Base-by-base conservation (phyloP, 2,888 invertebrate genomes). In the Anodontia alba region DNA sequence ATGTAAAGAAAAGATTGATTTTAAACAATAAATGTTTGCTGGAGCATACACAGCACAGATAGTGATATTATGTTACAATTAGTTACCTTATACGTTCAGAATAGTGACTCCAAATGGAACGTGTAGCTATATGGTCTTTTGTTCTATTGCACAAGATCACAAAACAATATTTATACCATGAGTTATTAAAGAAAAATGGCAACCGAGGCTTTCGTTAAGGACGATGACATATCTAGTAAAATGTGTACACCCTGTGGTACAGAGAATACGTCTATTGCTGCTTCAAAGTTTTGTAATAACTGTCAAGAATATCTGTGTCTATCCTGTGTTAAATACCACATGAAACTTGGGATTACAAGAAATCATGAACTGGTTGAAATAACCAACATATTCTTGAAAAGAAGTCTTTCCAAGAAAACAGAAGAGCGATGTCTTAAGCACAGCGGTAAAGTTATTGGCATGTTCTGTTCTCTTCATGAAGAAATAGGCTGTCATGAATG, bases 131-230 rank as follows among this genome's bases (percentile, higher is more conserved):
- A n/a, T n/a, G n/a, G n/a, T n/a, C n/a, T n/a, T n/a, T n/a, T n/a
- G n/a, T n/a, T n/a, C n/a, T n/a, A n/a, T n/a, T n/a, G n/a, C n/a
- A n/a, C n/a, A n/a, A n/a, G n/a, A n/a, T n/a, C n/a, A n/a, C n/a
- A n/a, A n/a, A n/a, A n/a, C n/a, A n/a, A n/a, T 38, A 38, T 38
- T 38, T 38, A 5, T 38, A 12, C 12, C 38, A 38, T 38, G 12
- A 8, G 38, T 38, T 5, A 38, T 5, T 38, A 38, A 38, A 38
- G 38, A 38, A 38, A 46, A 46, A 54, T 54, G 54, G 54, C 54
- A 26, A 3, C 5, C 7, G 26, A 26, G 7, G 26, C 2, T 80
- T 76, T 82, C 72, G n/a, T 81, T 80, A 29, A 82, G 49, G 31
- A 72, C 38, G 49, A 15, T 49, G 12, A 38, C 20, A 49, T 20